phyloP scores from a whole-genome alignment of 2,797 vertebrate genomes.

The Onychomys torridus region DNA sequence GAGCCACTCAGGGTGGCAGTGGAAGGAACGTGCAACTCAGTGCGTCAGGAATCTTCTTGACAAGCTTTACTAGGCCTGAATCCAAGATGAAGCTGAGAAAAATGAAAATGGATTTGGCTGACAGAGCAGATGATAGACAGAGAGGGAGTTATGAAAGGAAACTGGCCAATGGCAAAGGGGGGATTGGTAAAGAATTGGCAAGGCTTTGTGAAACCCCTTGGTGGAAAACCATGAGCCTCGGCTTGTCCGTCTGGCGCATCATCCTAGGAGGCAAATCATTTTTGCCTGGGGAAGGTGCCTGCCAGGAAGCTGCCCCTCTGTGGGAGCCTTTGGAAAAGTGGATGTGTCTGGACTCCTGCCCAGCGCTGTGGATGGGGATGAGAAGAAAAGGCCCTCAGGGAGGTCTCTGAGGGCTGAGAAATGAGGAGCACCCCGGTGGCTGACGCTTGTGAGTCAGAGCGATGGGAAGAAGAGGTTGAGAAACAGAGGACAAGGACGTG shows the following conservation, averaged over 20 bases:
- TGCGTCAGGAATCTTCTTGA: slow-evolving; percentile 63
- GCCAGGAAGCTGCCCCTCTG: slow-evolving; percentile 70
- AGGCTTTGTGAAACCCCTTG: slow-evolving; percentile 72
- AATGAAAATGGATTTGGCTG: slow-evolving; percentile 79
- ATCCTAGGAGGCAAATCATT: slow-evolving; percentile 54
- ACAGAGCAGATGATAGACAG: slow-evolving; percentile 78
- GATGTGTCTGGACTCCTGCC: slow-evolving; percentile 44
- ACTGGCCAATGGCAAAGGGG: slow-evolving; percentile 67
- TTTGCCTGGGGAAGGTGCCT: slow-evolving; percentile 64
- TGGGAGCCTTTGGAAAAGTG: slow-evolving; percentile 73
- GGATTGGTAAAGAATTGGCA: slow-evolving; percentile 80
- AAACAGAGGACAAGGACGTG: slow-evolving; percentile 23
- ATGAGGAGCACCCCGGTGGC: slow-evolving; percentile 36
- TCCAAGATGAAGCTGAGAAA: slow-evolving; percentile 77
- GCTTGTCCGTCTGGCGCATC: slow-evolving; percentile 61
- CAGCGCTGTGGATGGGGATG: slow-evolving; percentile 16
- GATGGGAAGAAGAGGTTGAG: slow-evolving; percentile 61
- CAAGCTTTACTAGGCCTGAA: slow-evolving; percentile 51
- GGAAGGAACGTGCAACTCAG: slow-evolving; percentile 42
- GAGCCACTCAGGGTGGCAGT: not conserved
- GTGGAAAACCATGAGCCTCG: slow-evolving; percentile 65
- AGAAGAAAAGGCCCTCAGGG: slow-evolving; percentile 70
- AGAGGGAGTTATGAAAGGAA: slow-evolving; percentile 32
- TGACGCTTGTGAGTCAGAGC: slow-evolving; percentile 69
- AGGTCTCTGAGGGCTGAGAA: slow-evolving; percentile 51